These are phyloP conservation scores for Limnephilus marmoratus DNA, from an alignment of 2,888 invertebrate species.

Conservation along the genomic window DNA sequence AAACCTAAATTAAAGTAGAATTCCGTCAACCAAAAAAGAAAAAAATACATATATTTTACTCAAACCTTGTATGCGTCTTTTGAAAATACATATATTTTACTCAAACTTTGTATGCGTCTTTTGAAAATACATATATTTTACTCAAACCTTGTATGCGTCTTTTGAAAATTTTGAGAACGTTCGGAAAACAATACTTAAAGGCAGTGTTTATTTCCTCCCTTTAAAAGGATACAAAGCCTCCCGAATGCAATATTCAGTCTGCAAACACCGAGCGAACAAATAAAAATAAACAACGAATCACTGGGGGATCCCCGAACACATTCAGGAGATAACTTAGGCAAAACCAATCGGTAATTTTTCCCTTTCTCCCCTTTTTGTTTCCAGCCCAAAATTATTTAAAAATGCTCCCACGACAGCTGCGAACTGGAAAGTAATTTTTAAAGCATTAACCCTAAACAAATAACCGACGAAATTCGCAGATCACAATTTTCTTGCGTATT, in stretches of 20 bases:
- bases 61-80: background rate
- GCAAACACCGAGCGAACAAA: background rate
- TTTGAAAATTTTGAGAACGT: background rate
- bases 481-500: background rate
- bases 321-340: background rate
- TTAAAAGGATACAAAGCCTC: background rate
- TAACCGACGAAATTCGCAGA: background rate
- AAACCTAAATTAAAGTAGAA: background rate
- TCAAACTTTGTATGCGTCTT: background rate
- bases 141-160: background rate
- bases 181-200: background rate
- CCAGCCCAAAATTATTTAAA: background rate
- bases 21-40: no score
- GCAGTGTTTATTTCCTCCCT: background rate
- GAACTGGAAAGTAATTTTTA: background rate
- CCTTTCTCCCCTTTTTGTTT: background rate
- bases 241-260: background rate
- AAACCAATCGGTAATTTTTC: background rate
- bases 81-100: background rate
- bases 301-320: background rate
- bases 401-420: background rate
- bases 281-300: background rate
- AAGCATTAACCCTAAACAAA: background rate
- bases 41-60: background rate
- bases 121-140: background rate